Percentiles rank a stretch among this genome's conserved stretches.
Conservation (phyloP, 2,797 vertebrate genomes). For the Falco concolor region DNA sequence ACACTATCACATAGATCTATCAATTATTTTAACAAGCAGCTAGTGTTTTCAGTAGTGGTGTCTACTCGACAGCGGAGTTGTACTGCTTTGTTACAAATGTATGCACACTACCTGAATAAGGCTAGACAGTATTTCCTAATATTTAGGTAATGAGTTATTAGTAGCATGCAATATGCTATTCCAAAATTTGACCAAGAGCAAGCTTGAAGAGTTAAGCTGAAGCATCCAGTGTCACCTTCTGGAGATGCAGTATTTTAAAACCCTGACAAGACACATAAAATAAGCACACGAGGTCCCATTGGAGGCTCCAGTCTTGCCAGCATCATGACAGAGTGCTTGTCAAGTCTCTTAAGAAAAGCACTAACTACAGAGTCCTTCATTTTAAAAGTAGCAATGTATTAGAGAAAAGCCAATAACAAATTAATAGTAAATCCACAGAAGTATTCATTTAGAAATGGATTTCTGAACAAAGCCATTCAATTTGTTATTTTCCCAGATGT, state of each 20-base stretch:
- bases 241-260: not conserved
- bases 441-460: slow-evolving; percentile 42
- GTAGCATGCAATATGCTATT: not conserved
- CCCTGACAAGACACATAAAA: not conserved
- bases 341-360: not conserved
- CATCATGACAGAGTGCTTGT: not conserved
- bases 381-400: slow-evolving; percentile 5
- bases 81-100: not conserved
- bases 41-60: not conserved
- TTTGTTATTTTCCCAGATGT: slow-evolving; percentile 15
- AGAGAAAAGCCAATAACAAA: slow-evolving; percentile 22
- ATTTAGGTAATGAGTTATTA: not conserved
- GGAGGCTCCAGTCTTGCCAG: not conserved
- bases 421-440: slow-evolving; percentile 33
- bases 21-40: not conserved
- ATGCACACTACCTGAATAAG: not conserved
- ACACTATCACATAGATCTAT: not conserved
- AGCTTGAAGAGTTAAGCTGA: not conserved
- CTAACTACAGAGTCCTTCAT: not conserved
- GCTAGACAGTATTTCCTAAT: not conserved
- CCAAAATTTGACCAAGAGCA: not conserved
- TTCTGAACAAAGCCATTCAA: not conserved
- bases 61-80: not conserved
- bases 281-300: not conserved
- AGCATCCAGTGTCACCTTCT: not conserved